Conservation (phyloP, 2,797 vertebrate species). For the Rhinichthys osculus region DNA sequence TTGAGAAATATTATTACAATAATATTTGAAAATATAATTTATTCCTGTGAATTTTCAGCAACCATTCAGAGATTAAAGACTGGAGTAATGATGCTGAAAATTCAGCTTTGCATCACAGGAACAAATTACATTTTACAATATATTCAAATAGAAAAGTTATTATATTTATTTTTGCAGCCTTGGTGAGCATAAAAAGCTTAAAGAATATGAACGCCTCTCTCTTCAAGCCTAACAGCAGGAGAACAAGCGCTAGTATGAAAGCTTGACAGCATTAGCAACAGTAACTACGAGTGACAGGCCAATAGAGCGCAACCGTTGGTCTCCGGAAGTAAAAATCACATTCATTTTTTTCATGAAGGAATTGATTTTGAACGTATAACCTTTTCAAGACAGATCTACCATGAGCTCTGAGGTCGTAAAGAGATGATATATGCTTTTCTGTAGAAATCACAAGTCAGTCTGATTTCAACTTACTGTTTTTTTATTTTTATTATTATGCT, state of each 20-base stretch:
- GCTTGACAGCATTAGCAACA: background rate
- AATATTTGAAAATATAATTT: too few species aligned
- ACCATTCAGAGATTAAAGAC: too few species aligned
- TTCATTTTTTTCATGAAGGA: background rate
- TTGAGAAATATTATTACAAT: too few species aligned
- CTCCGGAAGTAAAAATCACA: background rate
- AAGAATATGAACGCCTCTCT: background rate
- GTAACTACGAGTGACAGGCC: background rate
- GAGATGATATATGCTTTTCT: background rate
- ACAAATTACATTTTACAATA: too few species aligned
- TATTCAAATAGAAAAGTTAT: too few species aligned
- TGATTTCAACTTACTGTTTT: background rate
- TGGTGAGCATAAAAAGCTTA: background rate
- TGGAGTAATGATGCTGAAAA: too few species aligned
- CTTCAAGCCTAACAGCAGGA: background rate
- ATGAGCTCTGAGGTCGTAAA: background rate
- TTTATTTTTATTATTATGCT: background rate
- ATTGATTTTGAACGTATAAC: constrained; percentile 13
- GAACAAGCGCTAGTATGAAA: background rate
- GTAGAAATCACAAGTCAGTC: background rate
- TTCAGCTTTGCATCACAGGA: too few species aligned
- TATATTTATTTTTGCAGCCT: background rate
- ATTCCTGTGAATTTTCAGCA: too few species aligned
- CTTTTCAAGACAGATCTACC: background rate
- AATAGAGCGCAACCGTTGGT: background rate